phyloP scores from a whole-genome alignment of 2,888 invertebrate species.

The Cataglyphis rosenhaueri region DNA sequence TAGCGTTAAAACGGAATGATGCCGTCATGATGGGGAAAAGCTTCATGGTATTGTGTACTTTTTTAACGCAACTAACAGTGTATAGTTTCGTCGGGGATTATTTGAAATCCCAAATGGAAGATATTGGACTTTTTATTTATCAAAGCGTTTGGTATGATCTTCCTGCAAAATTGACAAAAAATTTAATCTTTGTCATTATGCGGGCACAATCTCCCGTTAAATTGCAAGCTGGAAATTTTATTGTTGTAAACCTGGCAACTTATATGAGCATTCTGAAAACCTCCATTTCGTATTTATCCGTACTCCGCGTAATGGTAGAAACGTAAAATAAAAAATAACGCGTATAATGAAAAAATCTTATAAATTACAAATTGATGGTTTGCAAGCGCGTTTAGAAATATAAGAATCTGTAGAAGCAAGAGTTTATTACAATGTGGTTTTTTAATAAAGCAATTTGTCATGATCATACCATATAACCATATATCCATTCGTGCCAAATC shows the following conservation, averaged over 20 bases:
- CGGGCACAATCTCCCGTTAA: constrained; percentile 66
- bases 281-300: constrained; percentile 70
- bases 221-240: constrained; percentile 69
- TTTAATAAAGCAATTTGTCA: constrained; percentile 27
- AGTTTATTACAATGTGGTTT: constrained; percentile 1
- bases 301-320: constrained; percentile 60
- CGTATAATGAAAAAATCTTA: neutral
- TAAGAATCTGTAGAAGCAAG: neutral
- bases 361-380: neutral
- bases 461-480: neutral
- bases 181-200: constrained; percentile 70
- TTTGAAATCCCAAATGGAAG: constrained; percentile 68
- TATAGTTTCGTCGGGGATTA: constrained; percentile 71
- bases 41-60: constrained; percentile 59
- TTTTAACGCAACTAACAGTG: constrained; percentile 65
- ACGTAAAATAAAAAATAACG: constrained; percentile 4
- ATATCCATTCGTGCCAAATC: neutral
- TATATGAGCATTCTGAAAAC: constrained; percentile 71
- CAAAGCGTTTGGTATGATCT: constrained; percentile 69
- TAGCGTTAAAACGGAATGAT: constrained; percentile 63
- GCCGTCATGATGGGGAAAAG: constrained; percentile 61
- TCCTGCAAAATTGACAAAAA: constrained; percentile 60
- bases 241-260: constrained; percentile 68
- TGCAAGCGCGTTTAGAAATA: neutral
- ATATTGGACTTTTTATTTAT: constrained; percentile 64